These are phyloP conservation scores for Ornithoptera alexandrae DNA, from an alignment of 2,888 invertebrate genomes.

Conservation along the genomic window DNA sequence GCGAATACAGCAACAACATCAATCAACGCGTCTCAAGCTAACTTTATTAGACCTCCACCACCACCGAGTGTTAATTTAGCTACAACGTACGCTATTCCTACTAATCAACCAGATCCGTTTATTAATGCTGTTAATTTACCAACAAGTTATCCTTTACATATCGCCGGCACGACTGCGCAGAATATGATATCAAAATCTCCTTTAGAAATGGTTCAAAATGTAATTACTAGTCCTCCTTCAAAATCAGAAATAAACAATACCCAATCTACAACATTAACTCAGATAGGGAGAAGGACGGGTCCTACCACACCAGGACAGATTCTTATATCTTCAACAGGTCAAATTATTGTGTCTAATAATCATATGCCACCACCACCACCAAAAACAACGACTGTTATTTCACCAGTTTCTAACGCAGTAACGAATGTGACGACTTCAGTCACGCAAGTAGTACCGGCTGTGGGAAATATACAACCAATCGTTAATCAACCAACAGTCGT, in stretches of 20 bases:
- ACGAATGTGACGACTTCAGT: constrained; percentile 84
- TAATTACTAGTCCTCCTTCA: constrained; percentile 84
- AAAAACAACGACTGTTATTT: constrained; percentile 76
- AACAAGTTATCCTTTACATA: constrained; percentile 67
- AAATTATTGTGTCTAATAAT: constrained; percentile 84
- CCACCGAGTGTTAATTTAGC: constrained; percentile 68
- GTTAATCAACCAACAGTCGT: constrained; percentile 88
- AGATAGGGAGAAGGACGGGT: constrained; percentile 47
- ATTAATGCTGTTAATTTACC: constrained; percentile 72
- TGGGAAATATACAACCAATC: constrained; percentile 82
- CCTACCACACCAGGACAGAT: constrained; percentile 82
- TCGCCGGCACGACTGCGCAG: constrained; percentile 74
- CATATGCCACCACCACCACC: constrained; percentile 85
- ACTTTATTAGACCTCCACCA: constrained; percentile 64
- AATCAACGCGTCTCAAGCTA: constrained; percentile 82
- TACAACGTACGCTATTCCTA: constrained; percentile 70
- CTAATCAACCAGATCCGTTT: constrained; percentile 73
- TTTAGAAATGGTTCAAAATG: constrained; percentile 88
- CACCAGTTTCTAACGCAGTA: constrained; percentile 81
- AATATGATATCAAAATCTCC: constrained; percentile 82
- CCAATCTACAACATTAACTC: constrained; percentile 55
- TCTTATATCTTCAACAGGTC: constrained; percentile 87
- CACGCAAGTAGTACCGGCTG: constrained; percentile 83
- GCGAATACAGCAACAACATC: constrained; percentile 89
- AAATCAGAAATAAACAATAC: constrained; percentile 67